phyloP scores from a whole-genome alignment of 2,113 vertebrate genomes.

The Erythrolamprus reginae region DNA sequence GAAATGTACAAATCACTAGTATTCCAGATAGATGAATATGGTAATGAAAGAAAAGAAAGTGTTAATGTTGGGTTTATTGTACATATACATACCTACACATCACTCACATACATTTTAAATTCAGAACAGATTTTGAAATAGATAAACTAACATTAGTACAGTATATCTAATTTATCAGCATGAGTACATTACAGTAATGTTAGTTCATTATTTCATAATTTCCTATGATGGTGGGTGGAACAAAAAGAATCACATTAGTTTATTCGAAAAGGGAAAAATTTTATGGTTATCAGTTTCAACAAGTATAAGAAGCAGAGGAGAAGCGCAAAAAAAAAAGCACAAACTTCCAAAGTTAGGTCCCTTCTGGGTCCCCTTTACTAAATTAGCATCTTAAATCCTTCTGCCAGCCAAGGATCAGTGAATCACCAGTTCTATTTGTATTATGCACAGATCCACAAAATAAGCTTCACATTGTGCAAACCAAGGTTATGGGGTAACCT shows the following conservation, averaged over 20 bases:
- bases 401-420: background rate
- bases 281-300: background rate
- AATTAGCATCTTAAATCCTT: background rate
- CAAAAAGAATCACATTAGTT: background rate
- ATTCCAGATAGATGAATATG: background rate
- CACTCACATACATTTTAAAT: background rate
- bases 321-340: background rate
- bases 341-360: background rate
- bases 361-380: background rate
- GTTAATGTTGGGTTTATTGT: background rate
- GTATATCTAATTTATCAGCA: background rate
- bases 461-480: background rate
- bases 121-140: background rate
- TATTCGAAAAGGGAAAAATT: background rate
- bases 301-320: background rate
- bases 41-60: background rate
- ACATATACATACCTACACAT: background rate
- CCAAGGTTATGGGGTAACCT: background rate
- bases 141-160: background rate
- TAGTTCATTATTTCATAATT: background rate
- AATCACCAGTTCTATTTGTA: background rate
- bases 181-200: background rate
- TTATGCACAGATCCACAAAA: background rate
- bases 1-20: background rate
- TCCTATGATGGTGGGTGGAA: background rate